Evolutionary conservation across 1,140 invertebrate genomes (phyloP).

Genomic region (Drosophila malerkotliana): DNA sequence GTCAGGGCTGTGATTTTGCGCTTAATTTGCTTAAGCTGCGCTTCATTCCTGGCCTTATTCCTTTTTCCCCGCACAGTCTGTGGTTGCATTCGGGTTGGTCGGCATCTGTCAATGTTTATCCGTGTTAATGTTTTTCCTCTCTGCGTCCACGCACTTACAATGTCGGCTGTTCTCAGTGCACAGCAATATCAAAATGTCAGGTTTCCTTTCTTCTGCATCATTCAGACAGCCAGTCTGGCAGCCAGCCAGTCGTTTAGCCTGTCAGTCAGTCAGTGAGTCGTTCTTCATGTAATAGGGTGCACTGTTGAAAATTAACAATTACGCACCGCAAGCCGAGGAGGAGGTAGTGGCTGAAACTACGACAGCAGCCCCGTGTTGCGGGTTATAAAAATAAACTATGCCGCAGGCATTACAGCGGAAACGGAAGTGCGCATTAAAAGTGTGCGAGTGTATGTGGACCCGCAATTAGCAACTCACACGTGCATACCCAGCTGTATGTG

Average conservation of each 20-base stretch:
- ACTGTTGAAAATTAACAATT: constrained; percentile 75
- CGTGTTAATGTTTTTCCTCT: constrained; percentile 51
- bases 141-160: constrained; percentile 65
- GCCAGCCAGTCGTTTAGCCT: constrained; percentile 15
- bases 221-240: constrained; percentile 22
- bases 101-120: constrained; percentile 62
- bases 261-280: constrained; percentile 16
- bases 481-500: constrained; percentile 51
- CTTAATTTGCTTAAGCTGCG: constrained; percentile 80
- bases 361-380: constrained; percentile 33
- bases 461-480: constrained; percentile 71
- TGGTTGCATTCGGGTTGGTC: constrained; percentile 2
- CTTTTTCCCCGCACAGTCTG: constrained; percentile 1
- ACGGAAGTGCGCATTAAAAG: constrained; percentile 82
- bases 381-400: constrained; percentile 75
- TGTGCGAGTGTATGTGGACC: constrained; percentile 43
- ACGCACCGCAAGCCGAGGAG: constrained; percentile 54
- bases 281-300: constrained; percentile 54
- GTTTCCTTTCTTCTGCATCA: constrained; percentile 33
- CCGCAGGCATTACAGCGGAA: constrained; percentile 78
- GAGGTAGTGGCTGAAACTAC: not conserved
- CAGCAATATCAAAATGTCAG: constrained; percentile 71
- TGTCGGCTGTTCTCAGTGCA: constrained; percentile 69
- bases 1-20: constrained; percentile 65
- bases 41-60: constrained; percentile 60